A percentile compares a stretch with the other conserved stretches of the same genome.
phyloP scores from a whole-genome alignment of 2,113 vertebrate species.

The Prunella himalayana region DNA sequence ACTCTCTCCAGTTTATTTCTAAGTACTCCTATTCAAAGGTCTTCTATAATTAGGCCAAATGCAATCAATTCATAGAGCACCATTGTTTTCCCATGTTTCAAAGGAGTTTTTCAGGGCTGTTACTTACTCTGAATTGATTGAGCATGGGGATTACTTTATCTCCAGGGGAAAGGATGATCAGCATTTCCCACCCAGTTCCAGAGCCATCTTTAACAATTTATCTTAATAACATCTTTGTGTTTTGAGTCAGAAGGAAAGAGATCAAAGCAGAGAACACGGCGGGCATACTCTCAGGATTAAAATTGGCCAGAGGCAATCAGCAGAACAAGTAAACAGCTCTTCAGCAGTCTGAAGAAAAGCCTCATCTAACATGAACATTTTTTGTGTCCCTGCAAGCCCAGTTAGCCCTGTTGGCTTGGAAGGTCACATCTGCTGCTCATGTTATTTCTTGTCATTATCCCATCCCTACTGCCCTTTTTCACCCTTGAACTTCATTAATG shows the following conservation, averaged over 20 bases:
- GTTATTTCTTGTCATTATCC: neutral
- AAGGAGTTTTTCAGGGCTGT: neutral
- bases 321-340: conserved; percentile 44
- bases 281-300: conserved; percentile 22
- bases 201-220: conserved; percentile 48
- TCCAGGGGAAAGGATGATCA: conserved; percentile 38
- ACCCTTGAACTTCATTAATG: neutral
- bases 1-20: neutral
- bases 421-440: neutral
- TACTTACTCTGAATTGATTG: neutral
- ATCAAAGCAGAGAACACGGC: conserved; percentile 50
- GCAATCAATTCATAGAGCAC: neutral
- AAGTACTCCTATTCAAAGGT: neutral
- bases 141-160: conserved; percentile 35
- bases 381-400: neutral
- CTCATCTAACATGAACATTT: neutral
- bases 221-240: conserved; percentile 58
- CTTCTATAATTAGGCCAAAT: conserved; percentile 3
- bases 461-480: neutral
- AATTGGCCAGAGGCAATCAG: conserved; percentile 40
- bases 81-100: conserved; percentile 14
- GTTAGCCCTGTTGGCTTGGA: neutral
- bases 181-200: conserved; percentile 47
- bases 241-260: conserved; percentile 41
- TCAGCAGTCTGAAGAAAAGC: neutral